phyloP scores from a whole-genome alignment of 2,888 invertebrate genomes.

The Cosmia trapezina region DNA sequence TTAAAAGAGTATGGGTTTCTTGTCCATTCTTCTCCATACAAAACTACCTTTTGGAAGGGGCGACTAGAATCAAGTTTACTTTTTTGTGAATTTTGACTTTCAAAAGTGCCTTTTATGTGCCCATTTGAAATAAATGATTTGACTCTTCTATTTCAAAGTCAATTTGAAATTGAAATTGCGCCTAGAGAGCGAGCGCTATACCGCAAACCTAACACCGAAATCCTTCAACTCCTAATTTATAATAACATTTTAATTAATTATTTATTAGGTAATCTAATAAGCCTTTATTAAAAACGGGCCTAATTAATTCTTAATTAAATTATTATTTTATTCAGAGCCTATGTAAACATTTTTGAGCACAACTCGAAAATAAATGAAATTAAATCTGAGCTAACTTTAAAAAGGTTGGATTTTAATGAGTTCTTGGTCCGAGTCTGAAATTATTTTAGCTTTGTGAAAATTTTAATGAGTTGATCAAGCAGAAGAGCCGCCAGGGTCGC shows the following conservation, averaged over 20 bases:
- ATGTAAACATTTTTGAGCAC: background rate
- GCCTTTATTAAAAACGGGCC: background rate
- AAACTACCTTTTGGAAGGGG: too few relatives aligned
- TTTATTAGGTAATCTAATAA: constrained; percentile 16
- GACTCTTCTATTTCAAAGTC: too few relatives aligned
- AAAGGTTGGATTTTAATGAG: constrained; percentile 42
- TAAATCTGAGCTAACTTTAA: background rate
- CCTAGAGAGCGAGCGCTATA: background rate
- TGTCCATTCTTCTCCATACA: too few relatives aligned
- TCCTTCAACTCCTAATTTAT: background rate
- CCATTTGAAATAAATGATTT: too few relatives aligned
- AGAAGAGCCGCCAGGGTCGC: too few relatives aligned
- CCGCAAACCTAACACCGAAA: background rate
- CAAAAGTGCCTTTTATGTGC: too few relatives aligned
- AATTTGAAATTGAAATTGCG: too few relatives aligned
- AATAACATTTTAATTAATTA: constrained; percentile 16
- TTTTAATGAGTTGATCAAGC: background rate
- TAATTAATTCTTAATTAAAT: constrained; percentile 18
- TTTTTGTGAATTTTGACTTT: too few relatives aligned
- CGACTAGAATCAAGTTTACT: too few relatives aligned
- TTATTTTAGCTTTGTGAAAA: background rate
- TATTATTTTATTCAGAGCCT: constrained; percentile 4
- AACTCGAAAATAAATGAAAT: constrained; percentile 20
- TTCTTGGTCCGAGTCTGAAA: background rate
- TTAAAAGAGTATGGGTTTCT: too few relatives aligned